A percentile compares a stretch with the other conserved stretches of the same genome.
Evolutionary conservation across 2,113 vertebrate genomes (phyloP).

Genomic region (Myotis yumanensis): DNA sequence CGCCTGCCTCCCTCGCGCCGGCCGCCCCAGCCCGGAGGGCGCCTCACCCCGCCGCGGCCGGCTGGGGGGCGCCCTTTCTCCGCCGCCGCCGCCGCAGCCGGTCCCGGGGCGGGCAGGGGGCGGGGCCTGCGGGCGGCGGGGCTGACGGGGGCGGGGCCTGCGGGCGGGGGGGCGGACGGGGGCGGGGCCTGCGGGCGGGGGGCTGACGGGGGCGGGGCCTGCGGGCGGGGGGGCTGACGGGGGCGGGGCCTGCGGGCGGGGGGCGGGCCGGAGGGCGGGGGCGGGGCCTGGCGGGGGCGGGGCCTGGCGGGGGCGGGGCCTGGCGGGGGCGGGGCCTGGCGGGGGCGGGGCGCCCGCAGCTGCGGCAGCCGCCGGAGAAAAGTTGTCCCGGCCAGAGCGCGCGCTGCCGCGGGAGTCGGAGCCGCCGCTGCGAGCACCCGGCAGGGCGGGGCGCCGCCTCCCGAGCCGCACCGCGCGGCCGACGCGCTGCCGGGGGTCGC

Average conservation of each 20-base stretch:
- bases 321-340: too few relatives aligned
- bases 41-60: too few relatives aligned
- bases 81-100: neutral
- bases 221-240: too few relatives aligned
- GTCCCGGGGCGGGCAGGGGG: neutral
- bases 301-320: too few relatives aligned
- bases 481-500: neutral
- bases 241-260: too few relatives aligned
- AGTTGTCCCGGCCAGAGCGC: slow-evolving; percentile 53
- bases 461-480: neutral
- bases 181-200: too few relatives aligned
- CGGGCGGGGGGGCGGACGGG: too few relatives aligned
- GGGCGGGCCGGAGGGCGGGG: neutral
- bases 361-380: slow-evolving; percentile 32
- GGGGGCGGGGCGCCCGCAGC: neutral
- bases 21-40: neutral
- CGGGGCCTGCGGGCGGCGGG: neutral
- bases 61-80: neutral
- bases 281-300: neutral
- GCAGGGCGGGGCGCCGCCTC: neutral
- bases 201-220: too few relatives aligned
- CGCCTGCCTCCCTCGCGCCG: rapidly evolving
- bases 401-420: neutral
- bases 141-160: too few relatives aligned
- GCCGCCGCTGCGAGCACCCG: neutral